Base-by-base conservation (phyloP, 2,888 invertebrate species). In the Agrilus cyanescens region DNA sequence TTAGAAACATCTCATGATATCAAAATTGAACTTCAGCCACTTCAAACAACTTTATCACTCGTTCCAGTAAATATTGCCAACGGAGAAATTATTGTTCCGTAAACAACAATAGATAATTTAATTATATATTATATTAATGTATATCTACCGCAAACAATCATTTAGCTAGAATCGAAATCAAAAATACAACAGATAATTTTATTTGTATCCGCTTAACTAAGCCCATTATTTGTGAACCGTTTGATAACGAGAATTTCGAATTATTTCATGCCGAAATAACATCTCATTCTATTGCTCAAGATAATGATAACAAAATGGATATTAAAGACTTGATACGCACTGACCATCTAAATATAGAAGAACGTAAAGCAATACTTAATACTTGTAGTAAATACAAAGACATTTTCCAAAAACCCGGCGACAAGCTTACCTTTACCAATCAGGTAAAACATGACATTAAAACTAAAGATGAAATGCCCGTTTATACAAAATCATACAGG, bases 401-500 rank as follows among this genome's bases (percentile, higher is more conserved):
- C 15, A 42, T 51, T n/a, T 47, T 51, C 42, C 40, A 51, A 31
- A 4, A 33, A 1, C 44, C 45, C 38, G 33, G 38, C 18, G 35
- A 25, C 4, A 37, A 37, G 4, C 31, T 48, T 25, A 46, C 40
- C 1, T 50, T 50, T 32, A 50, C 46, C 4, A 51, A 50, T 35
- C 14, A 45, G 43, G 39, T 49, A 51, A 45, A 51, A 50, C 50
- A 55, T 18, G 25, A 35, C 33, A 52, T 51, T n/a, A 44, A 38
- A 14, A 39, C 45, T 8, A 45, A 34, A 8, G 43, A 46, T 20
- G 46, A 51, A 40, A 45, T 42, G n/a, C 50, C 52, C 8, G 40
- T 50, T 8, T 43, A 43, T 30, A 38, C 50, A 4, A 55, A 54
- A 44, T 43, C 52, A 18, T 47, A 54, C 46, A 38, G 54, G 41